phyloP scores from a whole-genome alignment of 1,140 invertebrate species.

The Acromyrmex echinatior region DNA sequence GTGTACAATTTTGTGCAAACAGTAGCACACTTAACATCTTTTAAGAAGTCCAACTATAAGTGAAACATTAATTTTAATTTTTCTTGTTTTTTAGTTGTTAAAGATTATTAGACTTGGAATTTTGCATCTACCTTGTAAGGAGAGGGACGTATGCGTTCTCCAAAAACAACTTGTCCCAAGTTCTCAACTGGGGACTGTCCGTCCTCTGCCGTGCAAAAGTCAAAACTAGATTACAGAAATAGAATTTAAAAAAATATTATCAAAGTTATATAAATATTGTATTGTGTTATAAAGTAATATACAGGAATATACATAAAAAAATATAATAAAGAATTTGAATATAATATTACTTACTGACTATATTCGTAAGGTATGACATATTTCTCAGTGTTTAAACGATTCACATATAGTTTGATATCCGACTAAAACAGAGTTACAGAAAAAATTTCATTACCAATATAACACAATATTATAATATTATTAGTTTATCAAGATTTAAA shows the following conservation, averaged over 20 bases:
- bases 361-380: conserved; percentile 99
- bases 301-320: background rate
- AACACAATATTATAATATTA: background rate
- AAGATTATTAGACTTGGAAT: conserved; percentile 2
- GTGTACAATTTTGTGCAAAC: conserved; percentile 93
- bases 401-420: conserved; percentile 96
- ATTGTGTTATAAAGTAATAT: conserved; percentile 67
- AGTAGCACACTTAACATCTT: conserved; percentile 90
- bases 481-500: background rate
- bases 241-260: background rate
- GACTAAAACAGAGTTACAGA: conserved; percentile 89
- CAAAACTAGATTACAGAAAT: conserved; percentile 89
- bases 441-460: conserved; percentile 33
- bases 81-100: background rate
- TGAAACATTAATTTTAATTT: conserved; percentile 11
- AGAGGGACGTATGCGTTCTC: conserved; percentile 97
- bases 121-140: conserved; percentile 91
- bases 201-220: conserved; percentile 94
- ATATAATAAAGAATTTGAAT: conserved; percentile 80
- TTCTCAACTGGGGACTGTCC: conserved; percentile 97
- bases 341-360: conserved; percentile 89
- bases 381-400: conserved; percentile 98
- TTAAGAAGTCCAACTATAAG: conserved; percentile 89
- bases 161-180: conserved; percentile 99
- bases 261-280: conserved; percentile 80